These are phyloP conservation scores for Hermaeophaga mercurialis DNA, from an alignment of 2,888 invertebrate species.

Conservation along the genomic window DNA sequence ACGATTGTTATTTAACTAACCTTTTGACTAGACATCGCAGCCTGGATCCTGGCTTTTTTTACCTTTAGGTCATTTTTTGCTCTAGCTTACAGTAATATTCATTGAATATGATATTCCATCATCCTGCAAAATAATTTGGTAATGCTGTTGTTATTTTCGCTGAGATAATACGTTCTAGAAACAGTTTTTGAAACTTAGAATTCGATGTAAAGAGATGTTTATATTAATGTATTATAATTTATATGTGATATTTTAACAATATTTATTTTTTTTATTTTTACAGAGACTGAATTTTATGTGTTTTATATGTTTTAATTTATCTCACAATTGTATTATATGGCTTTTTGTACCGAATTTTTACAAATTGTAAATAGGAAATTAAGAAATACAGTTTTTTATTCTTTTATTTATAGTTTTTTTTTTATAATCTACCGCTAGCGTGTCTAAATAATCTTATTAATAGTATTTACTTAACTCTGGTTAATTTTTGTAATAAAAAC, in stretches of 20 bases:
- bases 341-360: conserved; percentile 24
- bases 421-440: no score
- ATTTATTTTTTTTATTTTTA: conserved; percentile 23
- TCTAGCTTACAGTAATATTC: not conserved
- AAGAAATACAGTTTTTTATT: conserved; percentile 25
- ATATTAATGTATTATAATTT: conserved; percentile 26
- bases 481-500: no score
- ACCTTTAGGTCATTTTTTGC: not conserved
- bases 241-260: conserved; percentile 25
- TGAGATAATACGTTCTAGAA: not conserved
- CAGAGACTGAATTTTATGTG: conserved; percentile 26
- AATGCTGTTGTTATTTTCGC: no score
- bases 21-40: no score
- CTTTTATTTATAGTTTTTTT: conserved; percentile 9
- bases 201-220: conserved; percentile 20
- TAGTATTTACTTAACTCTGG: no score
- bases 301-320: conserved; percentile 27
- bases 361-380: conserved; percentile 18
- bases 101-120: no score
- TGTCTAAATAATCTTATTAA: no score
- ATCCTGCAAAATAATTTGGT: no score
- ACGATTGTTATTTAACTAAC: no score
- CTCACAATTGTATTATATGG: conserved; percentile 23
- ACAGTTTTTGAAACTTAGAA: not conserved
- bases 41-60: not conserved